Conservation (phyloP, 1,140 invertebrate species). For the Colletes gigas region DNA sequence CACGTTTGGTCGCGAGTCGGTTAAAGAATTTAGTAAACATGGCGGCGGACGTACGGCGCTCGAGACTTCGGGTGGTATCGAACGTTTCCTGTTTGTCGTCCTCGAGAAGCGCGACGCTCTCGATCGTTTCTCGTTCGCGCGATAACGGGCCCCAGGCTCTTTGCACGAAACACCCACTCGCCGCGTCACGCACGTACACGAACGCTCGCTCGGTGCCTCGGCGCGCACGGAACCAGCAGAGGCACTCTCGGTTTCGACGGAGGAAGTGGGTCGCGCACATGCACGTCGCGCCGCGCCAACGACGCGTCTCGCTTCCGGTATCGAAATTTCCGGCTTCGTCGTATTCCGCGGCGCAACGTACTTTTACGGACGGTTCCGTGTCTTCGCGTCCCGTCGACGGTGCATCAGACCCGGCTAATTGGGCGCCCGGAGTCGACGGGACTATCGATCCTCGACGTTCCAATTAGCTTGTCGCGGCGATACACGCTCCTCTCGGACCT, state of each 20-base stretch:
- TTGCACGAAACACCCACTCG: constrained; percentile 48
- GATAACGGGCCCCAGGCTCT: constrained; percentile 49
- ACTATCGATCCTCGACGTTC: not conserved
- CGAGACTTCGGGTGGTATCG: constrained; percentile 35
- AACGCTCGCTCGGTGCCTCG: not conserved
- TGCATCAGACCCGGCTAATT: not conserved
- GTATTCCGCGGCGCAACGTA: constrained; percentile 53
- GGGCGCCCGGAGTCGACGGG: too few species aligned
- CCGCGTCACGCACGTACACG: constrained; percentile 4
- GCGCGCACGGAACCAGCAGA: constrained; percentile 4
- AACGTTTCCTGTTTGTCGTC: constrained; percentile 29
- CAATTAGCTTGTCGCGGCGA: too few species aligned
- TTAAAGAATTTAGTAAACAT: too few species aligned
- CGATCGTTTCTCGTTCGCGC: constrained; percentile 37
- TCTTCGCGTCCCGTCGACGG: not conserved
- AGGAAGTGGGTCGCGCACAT: constrained; percentile 74
- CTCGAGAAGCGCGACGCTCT: not conserved
- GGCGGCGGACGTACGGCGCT: too few species aligned
- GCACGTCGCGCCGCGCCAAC: constrained; percentile 37
- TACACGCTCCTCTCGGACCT: too few species aligned
- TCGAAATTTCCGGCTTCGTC: constrained; percentile 76
- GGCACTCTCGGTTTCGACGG: constrained; percentile 75
- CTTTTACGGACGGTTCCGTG: not conserved
- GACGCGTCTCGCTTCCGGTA: constrained; percentile 73
- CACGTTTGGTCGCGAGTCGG: too few species aligned